Base-by-base conservation (phyloP, 2,888 invertebrate species). In the Brachynemurus nebulosus region DNA sequence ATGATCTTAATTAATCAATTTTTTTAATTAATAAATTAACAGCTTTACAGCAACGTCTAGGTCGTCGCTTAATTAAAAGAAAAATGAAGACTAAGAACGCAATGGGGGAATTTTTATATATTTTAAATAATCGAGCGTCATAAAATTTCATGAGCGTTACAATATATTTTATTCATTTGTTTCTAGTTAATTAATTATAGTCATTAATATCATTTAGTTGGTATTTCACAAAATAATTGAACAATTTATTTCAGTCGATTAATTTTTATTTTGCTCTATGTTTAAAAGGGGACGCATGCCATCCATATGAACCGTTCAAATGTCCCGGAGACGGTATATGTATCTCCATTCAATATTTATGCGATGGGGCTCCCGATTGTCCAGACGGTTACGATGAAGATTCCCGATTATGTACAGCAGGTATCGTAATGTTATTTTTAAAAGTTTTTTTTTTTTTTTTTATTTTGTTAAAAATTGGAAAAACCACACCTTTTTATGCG, bases 311-410 rank as follows among this genome's bases (percentile, higher is more conserved):
- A 66, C 95, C 93, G 27, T 95, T 95, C 72, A 90, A 90, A 63
- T 95, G 95, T 62, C 95, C 93, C 1, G 90, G 89, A 49, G 88
- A 88, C 59, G 86, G 86, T 23, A 82, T 85, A 63, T 95, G 93
- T 69, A 93, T 95, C 68, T 92, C 92, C 51, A 92, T 95, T 65
- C 93, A 92, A 64, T 93, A 95, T 67, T 73, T 93, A 41, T 95
- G 93, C 64, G 93, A 95, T 62, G 92, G 92, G 14, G 85, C 86
- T 7, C 88, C 91, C 0, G 93, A 93, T 67, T 95, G 93, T 68
- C 80, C 85, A 40, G 91, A 93, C 58, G 92, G 92, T 3, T 95
- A 95, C 59, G 95, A 95, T 57, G 95, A 95, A 64, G 92, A 95
- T 65, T 83, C 88, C 53, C 78, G 89, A 57, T 79, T 95, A 19